Base-by-base conservation (phyloP, 2,888 invertebrate genomes). In the Nomada goodeniana region DNA sequence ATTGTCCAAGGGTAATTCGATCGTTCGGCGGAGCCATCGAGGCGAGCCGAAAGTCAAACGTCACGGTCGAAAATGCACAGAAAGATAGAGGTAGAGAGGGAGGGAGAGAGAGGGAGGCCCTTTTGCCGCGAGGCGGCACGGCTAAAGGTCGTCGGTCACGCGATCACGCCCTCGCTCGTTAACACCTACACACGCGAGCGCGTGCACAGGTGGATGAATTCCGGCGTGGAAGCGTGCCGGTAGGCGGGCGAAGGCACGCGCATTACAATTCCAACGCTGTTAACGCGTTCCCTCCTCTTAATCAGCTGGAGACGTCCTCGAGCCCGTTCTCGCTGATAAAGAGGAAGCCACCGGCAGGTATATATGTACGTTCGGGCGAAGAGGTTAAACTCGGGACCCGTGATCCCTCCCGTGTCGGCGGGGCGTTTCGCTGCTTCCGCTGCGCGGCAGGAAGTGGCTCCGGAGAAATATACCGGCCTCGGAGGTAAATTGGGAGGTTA, bases 91-190 rank as follows among this genome's bases (percentile, higher is more conserved):
- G 11, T 15, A 59, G 59, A 18, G 67, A 26, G 26, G 2, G 26
- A 59, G 59, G 9, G 67, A 29, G 59, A 18, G 67, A 11, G 47
- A 42, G 18, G 52, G 55, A 53, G 29, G 29, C 23, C 50, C 18
- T 75, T 68, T 75, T n/a, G 50, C 23, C 53, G 42, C 11, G 60
- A n/a, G 23, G 23, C 29, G 61, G 23, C 59, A 26, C 44, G 55
- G 23, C 52, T 71, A 76, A 86, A 86, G 81, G 81, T 86, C 74
- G 73, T 36, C 79, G 81, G 86, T 86, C 86, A 86, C 86, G 89
- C 87, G 83, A 86, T 83, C 81, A 72, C 73, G 83, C 81, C 74
- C 71, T 67, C 86, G 84, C 82, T 82, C 84, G 80, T 88, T 82
- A 84, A 80, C 80, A 82, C 80, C 86, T 79, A 71, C 71, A 59